Evolutionary conservation across 2,797 vertebrate species (phyloP).

Genomic region (Cyclopterus lumpus): DNA sequence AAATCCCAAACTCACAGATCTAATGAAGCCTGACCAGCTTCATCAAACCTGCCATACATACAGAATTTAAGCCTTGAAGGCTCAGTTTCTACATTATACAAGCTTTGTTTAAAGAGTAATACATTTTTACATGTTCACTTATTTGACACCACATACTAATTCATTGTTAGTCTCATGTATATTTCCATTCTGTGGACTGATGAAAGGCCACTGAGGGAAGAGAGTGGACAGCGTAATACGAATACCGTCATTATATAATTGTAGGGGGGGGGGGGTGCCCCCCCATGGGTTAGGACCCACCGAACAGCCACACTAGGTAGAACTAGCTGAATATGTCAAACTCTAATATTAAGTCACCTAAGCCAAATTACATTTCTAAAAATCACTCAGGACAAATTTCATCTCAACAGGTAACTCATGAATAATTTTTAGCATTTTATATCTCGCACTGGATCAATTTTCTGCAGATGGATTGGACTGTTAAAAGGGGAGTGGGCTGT

Average conservation of each 20-base stretch:
- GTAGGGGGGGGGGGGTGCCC: neutral
- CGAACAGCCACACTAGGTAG: neutral
- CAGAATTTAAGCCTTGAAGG: constrained; percentile 6
- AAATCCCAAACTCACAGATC: constrained; percentile 2
- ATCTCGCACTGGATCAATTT: constrained; percentile 35
- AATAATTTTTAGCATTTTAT: constrained; percentile 41
- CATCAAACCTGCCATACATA: neutral
- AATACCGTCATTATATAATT: neutral
- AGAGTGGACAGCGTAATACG: neutral
- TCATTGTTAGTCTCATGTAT: neutral
- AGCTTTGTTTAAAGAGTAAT: neutral
- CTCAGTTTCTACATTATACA: neutral
- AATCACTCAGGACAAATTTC: constrained; percentile 12
- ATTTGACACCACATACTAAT: neutral
- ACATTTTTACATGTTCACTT: neutral
- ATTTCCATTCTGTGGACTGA: constrained; percentile 4
- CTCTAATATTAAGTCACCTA: neutral
- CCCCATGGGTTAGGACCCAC: neutral
- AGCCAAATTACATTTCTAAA: constrained; percentile 4
- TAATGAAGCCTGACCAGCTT: constrained; percentile 2
- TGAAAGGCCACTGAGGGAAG: neutral
- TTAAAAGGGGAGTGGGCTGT: constrained; percentile 23
- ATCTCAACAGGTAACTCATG: constrained; percentile 21
- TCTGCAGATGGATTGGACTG: constrained; percentile 32
- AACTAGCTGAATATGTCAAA: neutral